A percentile compares a stretch with the other conserved stretches of the same genome.
Conservation (phyloP, 2,797 vertebrate species). For the Anisognathus igniventris region DNA sequence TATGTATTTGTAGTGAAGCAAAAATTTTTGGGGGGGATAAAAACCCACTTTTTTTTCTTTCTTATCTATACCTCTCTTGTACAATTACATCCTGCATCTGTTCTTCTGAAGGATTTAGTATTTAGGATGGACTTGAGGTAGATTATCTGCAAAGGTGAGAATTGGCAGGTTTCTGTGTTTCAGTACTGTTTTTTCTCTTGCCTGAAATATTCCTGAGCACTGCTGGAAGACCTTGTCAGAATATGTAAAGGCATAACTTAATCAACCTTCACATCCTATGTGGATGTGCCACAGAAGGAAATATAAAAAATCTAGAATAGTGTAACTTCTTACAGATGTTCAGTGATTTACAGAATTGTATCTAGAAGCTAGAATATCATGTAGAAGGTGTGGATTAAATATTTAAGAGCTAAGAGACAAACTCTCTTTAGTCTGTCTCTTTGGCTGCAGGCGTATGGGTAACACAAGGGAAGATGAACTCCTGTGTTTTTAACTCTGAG, state of each 20-base stretch:
- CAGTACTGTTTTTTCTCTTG: not conserved
- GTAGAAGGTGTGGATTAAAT: slow-evolving; percentile 31
- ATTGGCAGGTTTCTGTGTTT: not conserved
- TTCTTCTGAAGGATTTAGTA: not conserved
- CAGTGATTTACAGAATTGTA: slow-evolving; percentile 2
- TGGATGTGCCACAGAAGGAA: not conserved
- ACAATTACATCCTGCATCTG: not conserved
- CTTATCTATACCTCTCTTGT: not conserved
- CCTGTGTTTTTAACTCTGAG: not conserved
- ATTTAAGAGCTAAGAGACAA: slow-evolving; percentile 36
- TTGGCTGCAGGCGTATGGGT: not conserved
- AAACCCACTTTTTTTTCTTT: not conserved
- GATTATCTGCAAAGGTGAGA: not conserved
- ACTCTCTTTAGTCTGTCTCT: not conserved
- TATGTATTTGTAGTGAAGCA: not conserved
- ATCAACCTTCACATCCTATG: slow-evolving; percentile 17
- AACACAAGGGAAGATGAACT: not conserved
- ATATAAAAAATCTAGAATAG: not conserved
- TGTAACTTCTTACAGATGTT: not conserved
- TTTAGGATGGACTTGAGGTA: not conserved
- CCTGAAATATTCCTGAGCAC: not conserved
- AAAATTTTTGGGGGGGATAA: not conserved
- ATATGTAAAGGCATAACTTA: slow-evolving; percentile 22
- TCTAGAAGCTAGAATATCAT: slow-evolving; percentile 1
- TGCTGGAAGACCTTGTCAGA: slow-evolving; percentile 40